Evolutionary conservation across 1,140 invertebrate genomes (phyloP), one percentile per base, ranked within the genome.

Genomic region (Probaryconus sp.): DNA sequence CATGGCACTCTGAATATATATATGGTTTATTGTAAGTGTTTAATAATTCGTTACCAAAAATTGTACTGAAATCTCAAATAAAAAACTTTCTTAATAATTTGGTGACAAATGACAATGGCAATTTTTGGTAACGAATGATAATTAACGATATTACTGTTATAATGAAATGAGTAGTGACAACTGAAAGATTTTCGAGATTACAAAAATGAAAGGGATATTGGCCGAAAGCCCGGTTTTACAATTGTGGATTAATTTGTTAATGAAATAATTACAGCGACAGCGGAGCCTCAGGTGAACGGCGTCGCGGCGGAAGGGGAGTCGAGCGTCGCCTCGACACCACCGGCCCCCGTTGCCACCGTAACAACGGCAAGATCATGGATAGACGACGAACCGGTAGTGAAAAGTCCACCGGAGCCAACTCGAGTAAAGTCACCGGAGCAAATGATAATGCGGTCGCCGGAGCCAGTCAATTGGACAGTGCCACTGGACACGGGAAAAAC

Each of bases 391-490:
- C 92, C 92, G 13, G 91, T 96, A 45, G 94, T 96, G 33, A 96
- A 96, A 85, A 95, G 94, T 11, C 95, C 95, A 2, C 94, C 95
- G 13, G 95, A 97, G 79, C 95, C 95, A 24, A 97, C 96, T 11
- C 89, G 95, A 71, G 95, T 97, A 48, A 97, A 97, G 88, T 96
- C 95, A 1, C 96, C 96, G 3, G 96, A 97, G 86, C 95, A 96
- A 83, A 94, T 95, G 87, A 92, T 96, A 78, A 94, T 97, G 91
- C 91, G 94, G 42, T 96, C 94, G 5, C 95, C 95, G 3, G 95
- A 96, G 86, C 94, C 95, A 45, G 95, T 97, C 78, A 96, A 96
- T 85, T 97, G 96, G 96, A 97, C 95, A 13, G 95, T 97, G 53
- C 95, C 95, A 38, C 89, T 97, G 71, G 95, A 97, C 85, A 97